Percentiles rank a stretch among this genome's conserved stretches.
phyloP scores from a whole-genome alignment of 2,797 vertebrate species.

The Myoxocephalus aenaeus region DNA sequence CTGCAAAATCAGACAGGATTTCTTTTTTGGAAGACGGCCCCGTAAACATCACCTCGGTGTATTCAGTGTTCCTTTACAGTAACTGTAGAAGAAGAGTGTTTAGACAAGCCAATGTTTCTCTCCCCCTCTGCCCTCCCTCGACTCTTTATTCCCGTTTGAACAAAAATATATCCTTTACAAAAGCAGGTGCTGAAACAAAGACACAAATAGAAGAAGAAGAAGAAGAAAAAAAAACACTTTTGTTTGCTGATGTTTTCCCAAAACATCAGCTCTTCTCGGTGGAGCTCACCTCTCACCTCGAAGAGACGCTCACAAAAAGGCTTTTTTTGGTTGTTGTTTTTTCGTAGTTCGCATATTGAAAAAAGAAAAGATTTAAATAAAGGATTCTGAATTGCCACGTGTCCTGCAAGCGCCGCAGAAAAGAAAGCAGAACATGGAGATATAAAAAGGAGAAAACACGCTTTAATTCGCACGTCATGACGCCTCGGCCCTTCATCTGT shows the following conservation, averaged over 20 bases:
- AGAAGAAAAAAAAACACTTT: background rate
- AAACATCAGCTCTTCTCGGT: slow-evolving; percentile 29
- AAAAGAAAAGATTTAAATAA: no score
- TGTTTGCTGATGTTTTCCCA: slow-evolving; percentile 26
- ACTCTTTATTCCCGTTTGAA: slow-evolving; percentile 55
- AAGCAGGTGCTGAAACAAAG: slow-evolving; percentile 68
- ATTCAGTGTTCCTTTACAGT: slow-evolving; percentile 36
- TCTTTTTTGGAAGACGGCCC: slow-evolving; percentile 20
- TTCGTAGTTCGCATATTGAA: no score
- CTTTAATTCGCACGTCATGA: slow-evolving; percentile 19
- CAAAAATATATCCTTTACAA: slow-evolving; percentile 42
- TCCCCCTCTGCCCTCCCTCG: slow-evolving; percentile 14
- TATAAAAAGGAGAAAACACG: no score
- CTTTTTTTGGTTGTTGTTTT: background rate
- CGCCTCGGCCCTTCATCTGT: slow-evolving; percentile 1
- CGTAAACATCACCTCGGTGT: slow-evolving; percentile 5
- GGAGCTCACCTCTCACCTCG: slow-evolving; percentile 60
- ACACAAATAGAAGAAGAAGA: slow-evolving; percentile 21
- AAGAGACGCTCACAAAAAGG: slow-evolving; percentile 26
- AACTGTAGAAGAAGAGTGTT: slow-evolving; percentile 32
- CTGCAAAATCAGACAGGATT: slow-evolving; percentile 12
- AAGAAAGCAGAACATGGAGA: no score
- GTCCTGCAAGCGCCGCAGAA: slow-evolving; percentile 18
- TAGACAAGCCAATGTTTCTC: slow-evolving; percentile 47
- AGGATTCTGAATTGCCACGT: slow-evolving; percentile 1